These are phyloP conservation scores for Regulus satrapa DNA, from an alignment of 2,113 vertebrate species.

Conservation along the genomic window DNA sequence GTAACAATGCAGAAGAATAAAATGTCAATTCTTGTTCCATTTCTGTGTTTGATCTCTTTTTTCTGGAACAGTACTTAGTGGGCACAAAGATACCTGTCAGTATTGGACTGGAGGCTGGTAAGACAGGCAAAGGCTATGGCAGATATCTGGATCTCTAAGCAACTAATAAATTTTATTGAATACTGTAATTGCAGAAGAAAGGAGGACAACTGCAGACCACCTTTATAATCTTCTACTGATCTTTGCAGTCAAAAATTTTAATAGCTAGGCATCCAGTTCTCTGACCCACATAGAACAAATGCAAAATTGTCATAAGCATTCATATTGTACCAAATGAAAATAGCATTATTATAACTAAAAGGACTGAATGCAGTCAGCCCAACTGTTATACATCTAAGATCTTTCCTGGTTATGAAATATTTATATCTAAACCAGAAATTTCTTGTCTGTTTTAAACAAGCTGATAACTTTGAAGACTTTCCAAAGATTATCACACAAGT, in stretches of 20 bases:
- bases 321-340: neutral
- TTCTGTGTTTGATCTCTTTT: neutral
- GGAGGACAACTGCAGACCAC: neutral
- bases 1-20: neutral
- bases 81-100: neutral
- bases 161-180: neutral
- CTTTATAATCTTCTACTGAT: neutral
- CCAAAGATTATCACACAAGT: neutral
- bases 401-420: neutral
- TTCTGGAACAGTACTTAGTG: neutral
- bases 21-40: neutral
- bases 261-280: neutral
- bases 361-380: neutral
- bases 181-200: neutral
- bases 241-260: neutral
- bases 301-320: neutral
- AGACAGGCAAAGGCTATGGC: neutral
- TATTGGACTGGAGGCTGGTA: neutral
- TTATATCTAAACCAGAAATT: neutral
- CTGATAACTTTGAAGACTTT: neutral
- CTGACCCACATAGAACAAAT: neutral
- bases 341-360: neutral
- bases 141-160: neutral
- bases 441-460: neutral
- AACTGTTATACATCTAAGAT: neutral